Evolutionary conservation across 1,140 invertebrate genomes (phyloP).

Genomic region (Zaprionus camerounensis): DNA sequence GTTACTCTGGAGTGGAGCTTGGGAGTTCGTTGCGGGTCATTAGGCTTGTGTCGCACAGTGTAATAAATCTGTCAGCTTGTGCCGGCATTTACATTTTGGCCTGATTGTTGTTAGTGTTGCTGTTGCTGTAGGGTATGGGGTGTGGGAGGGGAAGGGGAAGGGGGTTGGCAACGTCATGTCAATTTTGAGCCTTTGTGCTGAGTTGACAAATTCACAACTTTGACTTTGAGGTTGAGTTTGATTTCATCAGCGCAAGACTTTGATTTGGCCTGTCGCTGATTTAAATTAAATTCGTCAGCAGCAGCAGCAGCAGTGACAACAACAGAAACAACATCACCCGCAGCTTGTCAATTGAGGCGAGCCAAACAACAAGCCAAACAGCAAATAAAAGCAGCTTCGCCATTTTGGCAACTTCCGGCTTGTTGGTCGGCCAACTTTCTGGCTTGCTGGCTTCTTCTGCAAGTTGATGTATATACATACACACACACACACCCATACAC

Average conservation of each 20-base stretch:
- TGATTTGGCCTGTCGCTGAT: slow-evolving; percentile 60
- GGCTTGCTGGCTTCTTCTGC: slow-evolving; percentile 33
- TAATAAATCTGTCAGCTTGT: slow-evolving; percentile 61
- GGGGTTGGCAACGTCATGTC: slow-evolving; percentile 35
- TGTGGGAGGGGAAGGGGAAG: no score
- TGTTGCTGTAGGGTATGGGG: background rate
- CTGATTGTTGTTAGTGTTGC: slow-evolving; percentile 22
- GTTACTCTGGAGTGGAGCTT: background rate
- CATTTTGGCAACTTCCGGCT: slow-evolving; percentile 48
- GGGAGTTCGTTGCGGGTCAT: slow-evolving; percentile 20
- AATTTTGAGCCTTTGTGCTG: slow-evolving; percentile 47
- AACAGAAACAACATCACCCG: background rate
- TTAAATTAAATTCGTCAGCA: slow-evolving; percentile 55
- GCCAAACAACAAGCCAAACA: slow-evolving; percentile 19
- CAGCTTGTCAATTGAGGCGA: slow-evolving; percentile 24
- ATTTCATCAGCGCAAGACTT: slow-evolving; percentile 46
- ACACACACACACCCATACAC: background rate
- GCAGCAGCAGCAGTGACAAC: slow-evolving; percentile 8
- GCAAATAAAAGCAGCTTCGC: slow-evolving; percentile 24
- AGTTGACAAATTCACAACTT: slow-evolving; percentile 35
- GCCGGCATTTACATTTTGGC: slow-evolving; percentile 21
- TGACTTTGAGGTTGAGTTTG: slow-evolving; percentile 21
- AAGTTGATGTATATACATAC: slow-evolving; percentile 10
- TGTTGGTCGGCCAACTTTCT: slow-evolving; percentile 42
- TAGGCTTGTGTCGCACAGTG: slow-evolving; percentile 52